A percentile compares a stretch with the other conserved stretches of the same genome.
Evolutionary conservation across 2,888 invertebrate species (phyloP).

Genomic region (Clistopyga incitator): DNA sequence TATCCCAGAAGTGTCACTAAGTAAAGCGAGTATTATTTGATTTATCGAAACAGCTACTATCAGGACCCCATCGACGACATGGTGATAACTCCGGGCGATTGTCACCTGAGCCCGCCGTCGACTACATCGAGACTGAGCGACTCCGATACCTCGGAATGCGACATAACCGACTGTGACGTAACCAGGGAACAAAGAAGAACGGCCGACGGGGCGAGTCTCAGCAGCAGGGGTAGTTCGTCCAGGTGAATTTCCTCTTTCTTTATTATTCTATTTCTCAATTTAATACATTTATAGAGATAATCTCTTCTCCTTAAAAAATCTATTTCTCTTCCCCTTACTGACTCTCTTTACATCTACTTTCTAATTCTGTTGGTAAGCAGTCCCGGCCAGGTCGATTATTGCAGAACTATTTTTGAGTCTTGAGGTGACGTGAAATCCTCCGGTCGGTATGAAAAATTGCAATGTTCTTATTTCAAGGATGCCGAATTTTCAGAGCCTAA

Average conservation of each 20-base stretch:
- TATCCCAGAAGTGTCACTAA: not conserved
- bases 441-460: too few species aligned
- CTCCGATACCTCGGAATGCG: slow-evolving; percentile 94
- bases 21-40: slow-evolving; percentile 34
- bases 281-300: not conserved
- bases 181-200: slow-evolving; percentile 86
- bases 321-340: slow-evolving; percentile 35
- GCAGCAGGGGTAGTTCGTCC: slow-evolving; percentile 95
- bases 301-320: slow-evolving; percentile 10
- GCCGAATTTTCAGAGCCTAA: too few species aligned
- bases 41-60: slow-evolving; percentile 75
- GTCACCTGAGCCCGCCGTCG: slow-evolving; percentile 95
- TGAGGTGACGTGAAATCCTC: too few species aligned
- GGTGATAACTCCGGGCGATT: slow-evolving; percentile 91
- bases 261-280: not conserved
- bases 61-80: slow-evolving; percentile 87
- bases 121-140: slow-evolving; percentile 94
- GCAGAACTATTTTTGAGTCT: slow-evolving; percentile 30
- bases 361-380: slow-evolving; percentile 19
- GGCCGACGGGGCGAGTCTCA: slow-evolving; percentile 93
- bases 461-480: too few species aligned
- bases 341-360: slow-evolving; percentile 44
- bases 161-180: slow-evolving; percentile 83
- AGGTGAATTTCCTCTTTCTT: slow-evolving; percentile 85
- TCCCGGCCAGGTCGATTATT: slow-evolving; percentile 31